These are phyloP conservation scores for Prinia subflava DNA, from an alignment of 2,113 vertebrate species.

Conservation along the genomic window DNA sequence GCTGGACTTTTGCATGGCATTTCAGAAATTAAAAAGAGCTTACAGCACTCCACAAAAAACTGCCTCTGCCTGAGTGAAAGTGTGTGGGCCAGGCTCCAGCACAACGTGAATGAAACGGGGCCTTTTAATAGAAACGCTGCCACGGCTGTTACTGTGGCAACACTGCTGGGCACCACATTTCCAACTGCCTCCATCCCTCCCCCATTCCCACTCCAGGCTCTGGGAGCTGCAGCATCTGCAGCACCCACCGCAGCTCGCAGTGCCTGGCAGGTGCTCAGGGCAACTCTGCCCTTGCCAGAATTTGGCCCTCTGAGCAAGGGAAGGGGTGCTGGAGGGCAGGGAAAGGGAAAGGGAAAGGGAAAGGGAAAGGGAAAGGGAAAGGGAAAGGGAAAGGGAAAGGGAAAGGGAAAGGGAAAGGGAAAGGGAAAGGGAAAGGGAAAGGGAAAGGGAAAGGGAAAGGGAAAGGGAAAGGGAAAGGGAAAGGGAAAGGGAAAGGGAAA, in stretches of 20 bases:
- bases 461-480: background rate
- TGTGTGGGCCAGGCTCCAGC: constrained; percentile 43
- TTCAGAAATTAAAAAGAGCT: background rate
- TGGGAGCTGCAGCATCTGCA: background rate
- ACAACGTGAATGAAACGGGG: background rate
- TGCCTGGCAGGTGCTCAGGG: background rate
- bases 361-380: background rate
- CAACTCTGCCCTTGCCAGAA: background rate
- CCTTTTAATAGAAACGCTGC: constrained; percentile 50
- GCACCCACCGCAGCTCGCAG: fast-evolving
- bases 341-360: too few species aligned
- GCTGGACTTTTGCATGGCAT: background rate
- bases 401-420: background rate
- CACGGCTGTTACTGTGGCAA: constrained; percentile 62
- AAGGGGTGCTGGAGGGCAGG: background rate
- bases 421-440: background rate
- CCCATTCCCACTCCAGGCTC: background rate
- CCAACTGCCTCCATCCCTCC: background rate
- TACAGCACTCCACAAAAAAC: background rate
- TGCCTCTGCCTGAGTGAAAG: constrained; percentile 1
- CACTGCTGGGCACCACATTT: constrained; percentile 32
- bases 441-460: background rate
- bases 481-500: background rate
- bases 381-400: background rate
- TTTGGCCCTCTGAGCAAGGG: background rate